These are phyloP conservation scores for Actenoides hombroni DNA, from an alignment of 2,113 vertebrate species.

Conservation along the genomic window DNA sequence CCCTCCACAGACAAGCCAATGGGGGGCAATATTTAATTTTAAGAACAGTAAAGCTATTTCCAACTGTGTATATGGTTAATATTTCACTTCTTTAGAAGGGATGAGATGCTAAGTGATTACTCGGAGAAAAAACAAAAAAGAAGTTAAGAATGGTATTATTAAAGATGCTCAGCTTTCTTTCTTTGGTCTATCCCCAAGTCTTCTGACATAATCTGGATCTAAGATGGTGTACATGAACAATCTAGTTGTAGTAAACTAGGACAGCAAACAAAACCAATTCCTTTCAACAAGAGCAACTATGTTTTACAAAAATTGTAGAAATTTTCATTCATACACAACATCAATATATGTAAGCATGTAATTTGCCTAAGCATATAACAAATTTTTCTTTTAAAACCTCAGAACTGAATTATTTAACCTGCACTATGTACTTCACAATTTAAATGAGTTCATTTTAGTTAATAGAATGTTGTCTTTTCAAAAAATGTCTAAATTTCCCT, in stretches of 20 bases:
- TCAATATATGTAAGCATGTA: background rate
- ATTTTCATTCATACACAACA: background rate
- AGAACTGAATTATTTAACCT: background rate
- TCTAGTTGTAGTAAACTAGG: background rate
- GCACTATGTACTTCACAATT: background rate
- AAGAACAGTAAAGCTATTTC: background rate
- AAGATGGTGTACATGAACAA: background rate
- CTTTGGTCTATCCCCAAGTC: background rate
- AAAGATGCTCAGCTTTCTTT: background rate
- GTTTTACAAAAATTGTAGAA: background rate
- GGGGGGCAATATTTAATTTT: constrained; percentile 1
- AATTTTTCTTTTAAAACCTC: background rate
- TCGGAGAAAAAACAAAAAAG: background rate
- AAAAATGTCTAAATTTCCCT: background rate
- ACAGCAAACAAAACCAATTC: background rate
- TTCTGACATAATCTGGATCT: background rate
- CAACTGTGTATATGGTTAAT: background rate
- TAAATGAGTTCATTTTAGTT: background rate
- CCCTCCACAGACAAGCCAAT: background rate
- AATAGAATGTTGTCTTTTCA: background rate
- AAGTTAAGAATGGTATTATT: background rate
- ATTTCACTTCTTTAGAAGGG: background rate
- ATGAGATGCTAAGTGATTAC: background rate
- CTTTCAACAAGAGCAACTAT: background rate
- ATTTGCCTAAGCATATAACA: background rate